Evolutionary conservation across 1,140 invertebrate genomes (phyloP).

Genomic region (Pseudoatta argentina): DNA sequence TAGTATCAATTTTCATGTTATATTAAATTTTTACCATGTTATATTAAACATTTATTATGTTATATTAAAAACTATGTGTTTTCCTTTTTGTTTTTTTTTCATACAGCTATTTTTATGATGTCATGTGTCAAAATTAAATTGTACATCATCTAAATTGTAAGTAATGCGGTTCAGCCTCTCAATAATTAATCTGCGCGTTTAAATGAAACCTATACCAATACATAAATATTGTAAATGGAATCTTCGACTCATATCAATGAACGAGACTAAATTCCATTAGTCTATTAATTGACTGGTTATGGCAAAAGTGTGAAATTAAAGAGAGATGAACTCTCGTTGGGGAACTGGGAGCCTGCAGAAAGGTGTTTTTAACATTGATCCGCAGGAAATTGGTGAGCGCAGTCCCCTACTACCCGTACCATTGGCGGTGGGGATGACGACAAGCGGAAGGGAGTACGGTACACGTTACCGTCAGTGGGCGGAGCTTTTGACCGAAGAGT

Average conservation of each 20-base stretch:
- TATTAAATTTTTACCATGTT: neutral
- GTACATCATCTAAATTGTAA: neutral
- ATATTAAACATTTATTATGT: neutral
- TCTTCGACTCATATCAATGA: neutral
- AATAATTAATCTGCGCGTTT: neutral
- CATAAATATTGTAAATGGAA: neutral
- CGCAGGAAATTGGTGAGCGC: constrained; percentile 56
- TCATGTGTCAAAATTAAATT: neutral
- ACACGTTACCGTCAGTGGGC: constrained; percentile 75
- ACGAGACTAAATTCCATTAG: neutral
- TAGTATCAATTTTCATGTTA: neutral
- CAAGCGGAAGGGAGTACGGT: constrained; percentile 39
- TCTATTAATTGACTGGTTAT: constrained; percentile 9
- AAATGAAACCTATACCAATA: neutral
- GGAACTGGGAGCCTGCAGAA: constrained; percentile 52
- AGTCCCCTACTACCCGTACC: constrained; percentile 68
- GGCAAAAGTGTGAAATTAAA: neutral
- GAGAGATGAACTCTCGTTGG: constrained; percentile 16
- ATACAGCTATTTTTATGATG: neutral
- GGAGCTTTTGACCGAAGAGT: constrained; percentile 79
- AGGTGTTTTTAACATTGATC: constrained; percentile 63
- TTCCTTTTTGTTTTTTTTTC: neutral
- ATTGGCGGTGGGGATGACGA: constrained; percentile 62
- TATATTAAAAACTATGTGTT: neutral
- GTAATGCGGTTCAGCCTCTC: neutral